These are phyloP conservation scores for Montifringilla adamsi DNA, from an alignment of 2,113 vertebrate species.

Conservation along the genomic window DNA sequence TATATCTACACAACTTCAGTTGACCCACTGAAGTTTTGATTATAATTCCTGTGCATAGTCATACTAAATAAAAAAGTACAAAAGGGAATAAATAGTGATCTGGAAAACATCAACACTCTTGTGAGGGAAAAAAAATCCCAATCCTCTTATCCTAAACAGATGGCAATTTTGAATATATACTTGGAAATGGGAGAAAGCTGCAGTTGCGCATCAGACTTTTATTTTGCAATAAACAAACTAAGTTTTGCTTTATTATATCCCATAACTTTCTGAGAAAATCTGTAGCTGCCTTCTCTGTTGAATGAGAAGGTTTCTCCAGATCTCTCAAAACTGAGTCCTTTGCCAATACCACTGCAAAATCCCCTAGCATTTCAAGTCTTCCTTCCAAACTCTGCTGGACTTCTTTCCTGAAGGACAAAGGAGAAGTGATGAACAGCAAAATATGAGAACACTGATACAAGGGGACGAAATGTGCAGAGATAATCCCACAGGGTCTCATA, in stretches of 20 bases:
- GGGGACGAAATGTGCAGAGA: not conserved
- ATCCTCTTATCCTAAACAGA: constrained; percentile 3
- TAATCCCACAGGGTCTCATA: not conserved
- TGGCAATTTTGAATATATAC: not conserved
- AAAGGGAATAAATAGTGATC: not conserved
- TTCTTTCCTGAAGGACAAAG: constrained; percentile 10
- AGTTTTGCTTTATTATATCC: not conserved
- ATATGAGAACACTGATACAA: not conserved
- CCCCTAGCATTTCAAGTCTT: not conserved
- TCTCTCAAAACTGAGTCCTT: not conserved
- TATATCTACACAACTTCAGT: not conserved
- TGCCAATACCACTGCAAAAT: not conserved
- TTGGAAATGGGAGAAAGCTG: not conserved
- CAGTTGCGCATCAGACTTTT: not conserved
- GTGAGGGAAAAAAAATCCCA: fast-evolving
- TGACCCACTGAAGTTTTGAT: not conserved
- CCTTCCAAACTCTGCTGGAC: not conserved
- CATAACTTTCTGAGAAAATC: not conserved
- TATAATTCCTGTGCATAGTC: not conserved
- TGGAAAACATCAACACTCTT: not conserved
- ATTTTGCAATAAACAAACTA: not conserved
- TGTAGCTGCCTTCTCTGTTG: not conserved
- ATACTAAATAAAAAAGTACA: not conserved
- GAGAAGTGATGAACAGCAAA: not conserved
- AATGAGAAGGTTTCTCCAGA: not conserved